Percentiles rank a stretch among this genome's conserved stretches.
Evolutionary conservation across 2,797 vertebrate genomes (phyloP).

Genomic region (Gallinago stenura): DNA sequence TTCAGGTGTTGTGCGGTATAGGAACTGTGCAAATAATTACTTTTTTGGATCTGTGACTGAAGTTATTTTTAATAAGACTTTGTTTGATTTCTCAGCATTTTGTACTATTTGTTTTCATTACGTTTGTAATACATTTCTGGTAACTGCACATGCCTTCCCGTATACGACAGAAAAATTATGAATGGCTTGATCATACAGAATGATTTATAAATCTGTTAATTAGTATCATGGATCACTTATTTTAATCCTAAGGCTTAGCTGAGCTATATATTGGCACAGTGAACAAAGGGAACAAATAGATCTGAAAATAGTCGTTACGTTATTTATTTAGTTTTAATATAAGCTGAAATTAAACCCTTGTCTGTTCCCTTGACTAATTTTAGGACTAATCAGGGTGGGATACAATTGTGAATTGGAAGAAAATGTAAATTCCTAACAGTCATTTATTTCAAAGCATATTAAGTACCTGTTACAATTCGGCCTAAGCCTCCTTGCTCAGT

Average conservation of each 20-base stretch:
- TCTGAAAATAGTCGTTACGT: constrained; percentile 11
- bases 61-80: constrained; percentile 30
- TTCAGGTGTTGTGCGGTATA: constrained; percentile 53
- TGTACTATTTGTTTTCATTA: constrained; percentile 33
- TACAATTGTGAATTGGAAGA: background rate
- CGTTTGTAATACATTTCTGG: constrained; percentile 50
- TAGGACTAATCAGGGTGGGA: background rate
- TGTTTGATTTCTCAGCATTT: constrained; percentile 51
- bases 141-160: background rate
- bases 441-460: background rate
- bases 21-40: constrained; percentile 50
- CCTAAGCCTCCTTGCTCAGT: background rate
- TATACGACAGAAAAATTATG: constrained; percentile 27
- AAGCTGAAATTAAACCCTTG: constrained; percentile 21
- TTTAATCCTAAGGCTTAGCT: constrained; percentile 33
- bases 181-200: constrained; percentile 14
- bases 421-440: background rate
- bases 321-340: constrained; percentile 26
- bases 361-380: background rate
- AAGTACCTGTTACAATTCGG: background rate
- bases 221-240: constrained; percentile 34
- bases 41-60: constrained; percentile 23
- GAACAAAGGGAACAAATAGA: constrained; percentile 24
- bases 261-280: constrained; percentile 30
- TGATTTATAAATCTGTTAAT: constrained; percentile 63